These are phyloP conservation scores for Lottia scabra DNA, from an alignment of 2,888 invertebrate species.

Conservation along the genomic window DNA sequence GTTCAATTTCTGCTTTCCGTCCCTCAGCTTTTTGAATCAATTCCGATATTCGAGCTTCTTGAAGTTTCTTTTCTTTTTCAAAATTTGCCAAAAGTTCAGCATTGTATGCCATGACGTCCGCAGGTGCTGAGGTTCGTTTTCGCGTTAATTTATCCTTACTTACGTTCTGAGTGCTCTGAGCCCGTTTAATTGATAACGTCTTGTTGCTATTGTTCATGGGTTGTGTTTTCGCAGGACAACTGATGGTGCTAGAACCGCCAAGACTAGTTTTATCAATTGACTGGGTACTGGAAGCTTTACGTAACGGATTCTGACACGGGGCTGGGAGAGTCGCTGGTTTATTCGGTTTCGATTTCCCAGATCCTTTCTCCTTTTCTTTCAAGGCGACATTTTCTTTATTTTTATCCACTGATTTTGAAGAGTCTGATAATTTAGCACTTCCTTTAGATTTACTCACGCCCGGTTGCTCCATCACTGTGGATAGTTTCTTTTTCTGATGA, in stretches of 20 bases:
- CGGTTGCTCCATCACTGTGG: slow-evolving; percentile 31
- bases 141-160: slow-evolving; percentile 55
- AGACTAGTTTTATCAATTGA: slow-evolving; percentile 58
- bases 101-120: slow-evolving; percentile 67
- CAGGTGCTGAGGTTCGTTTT: slow-evolving; percentile 62
- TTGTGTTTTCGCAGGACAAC: slow-evolving; percentile 20
- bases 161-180: slow-evolving; percentile 67
- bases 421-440: neutral
- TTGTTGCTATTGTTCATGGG: slow-evolving; percentile 30
- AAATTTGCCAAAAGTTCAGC: slow-evolving; percentile 68
- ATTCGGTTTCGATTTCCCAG: slow-evolving; percentile 47
- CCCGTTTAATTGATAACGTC: slow-evolving; percentile 58
- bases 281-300: slow-evolving; percentile 65
- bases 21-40: slow-evolving; percentile 69
- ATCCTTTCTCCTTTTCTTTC: slow-evolving; percentile 46
- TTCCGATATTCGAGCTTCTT: slow-evolving; percentile 70
- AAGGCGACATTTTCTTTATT: slow-evolving; percentile 58
- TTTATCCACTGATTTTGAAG: slow-evolving; percentile 30
- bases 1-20: slow-evolving; percentile 71
- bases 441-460: neutral
- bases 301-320: slow-evolving; percentile 47
- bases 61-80: slow-evolving; percentile 68
- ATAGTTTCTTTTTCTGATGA: slow-evolving; percentile 52
- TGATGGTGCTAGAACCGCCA: slow-evolving; percentile 14
- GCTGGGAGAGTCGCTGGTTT: slow-evolving; percentile 30